phyloP scores from a whole-genome alignment of 2,888 invertebrate genomes.

The Callyntrura sp. region DNA sequence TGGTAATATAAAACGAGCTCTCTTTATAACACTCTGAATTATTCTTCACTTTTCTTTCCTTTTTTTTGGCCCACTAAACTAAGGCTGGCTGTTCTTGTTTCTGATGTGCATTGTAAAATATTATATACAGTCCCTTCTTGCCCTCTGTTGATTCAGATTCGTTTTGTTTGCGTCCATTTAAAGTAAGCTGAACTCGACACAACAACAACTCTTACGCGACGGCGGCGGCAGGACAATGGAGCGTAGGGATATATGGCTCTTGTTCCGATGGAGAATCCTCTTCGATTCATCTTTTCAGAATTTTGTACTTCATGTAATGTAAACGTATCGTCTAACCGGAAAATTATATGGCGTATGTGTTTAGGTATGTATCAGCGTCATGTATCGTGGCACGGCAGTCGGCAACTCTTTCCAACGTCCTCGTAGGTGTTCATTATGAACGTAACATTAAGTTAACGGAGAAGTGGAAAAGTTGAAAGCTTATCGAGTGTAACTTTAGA shows the following conservation, averaged over 20 bases:
- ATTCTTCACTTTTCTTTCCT: conserved; percentile 32
- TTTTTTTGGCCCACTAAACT: neutral
- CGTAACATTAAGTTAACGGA: conserved; percentile 49
- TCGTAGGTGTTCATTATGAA: conserved; percentile 66
- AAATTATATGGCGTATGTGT: neutral
- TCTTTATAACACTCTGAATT: conserved; percentile 24
- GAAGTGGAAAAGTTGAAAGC: conserved; percentile 50
- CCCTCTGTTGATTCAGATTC: conserved; percentile 63
- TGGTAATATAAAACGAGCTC: neutral
- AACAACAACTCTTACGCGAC: neutral
- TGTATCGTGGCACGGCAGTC: conserved; percentile 23
- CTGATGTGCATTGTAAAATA: conserved; percentile 37
- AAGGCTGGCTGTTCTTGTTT: conserved; percentile 23
- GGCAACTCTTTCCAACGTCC: conserved; percentile 4
- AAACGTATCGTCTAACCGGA: neutral
- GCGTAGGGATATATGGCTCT: conserved; percentile 30
- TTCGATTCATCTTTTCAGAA: conserved; percentile 68
- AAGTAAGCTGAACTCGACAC: conserved; percentile 1
- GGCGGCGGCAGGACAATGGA: neutral
- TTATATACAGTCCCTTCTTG: conserved; percentile 13
- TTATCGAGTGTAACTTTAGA: neutral
- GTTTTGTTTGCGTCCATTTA: conserved; percentile 53
- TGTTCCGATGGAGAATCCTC: conserved; percentile 55
- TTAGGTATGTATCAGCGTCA: neutral
- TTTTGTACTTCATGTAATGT: conserved; percentile 30